Evolutionary conservation across 2,797 vertebrate genomes (phyloP).

Genomic region (Sylvia borin): DNA sequence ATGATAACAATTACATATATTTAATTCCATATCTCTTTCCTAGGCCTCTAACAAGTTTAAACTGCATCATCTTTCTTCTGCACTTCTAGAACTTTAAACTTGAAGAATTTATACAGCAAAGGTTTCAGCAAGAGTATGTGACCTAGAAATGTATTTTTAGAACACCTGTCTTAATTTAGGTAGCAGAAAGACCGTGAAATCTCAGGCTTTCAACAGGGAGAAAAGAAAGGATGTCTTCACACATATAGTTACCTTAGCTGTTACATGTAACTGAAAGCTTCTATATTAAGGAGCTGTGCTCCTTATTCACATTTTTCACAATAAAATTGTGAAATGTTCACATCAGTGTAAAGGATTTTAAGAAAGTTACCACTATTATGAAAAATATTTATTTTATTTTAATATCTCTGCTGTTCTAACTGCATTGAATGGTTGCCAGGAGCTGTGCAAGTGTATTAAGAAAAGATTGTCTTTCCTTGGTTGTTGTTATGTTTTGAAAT

Average conservation of each 20-base stretch:
- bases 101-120: not conserved
- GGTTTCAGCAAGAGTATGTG: not conserved
- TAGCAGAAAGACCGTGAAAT: not conserved
- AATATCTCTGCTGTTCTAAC: not conserved
- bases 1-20: not conserved
- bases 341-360: not conserved
- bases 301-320: not conserved
- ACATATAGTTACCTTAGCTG: not conserved
- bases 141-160: not conserved
- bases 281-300: not conserved
- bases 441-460: not conserved
- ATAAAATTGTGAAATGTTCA: not conserved
- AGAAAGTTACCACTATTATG: not conserved
- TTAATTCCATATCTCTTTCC: not conserved
- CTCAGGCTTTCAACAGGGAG: not conserved
- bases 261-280: not conserved
- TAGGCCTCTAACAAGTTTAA: not conserved
- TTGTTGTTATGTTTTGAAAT: not conserved
- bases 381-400: not conserved
- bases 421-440: not conserved
- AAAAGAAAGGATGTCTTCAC: not conserved
- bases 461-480: not conserved
- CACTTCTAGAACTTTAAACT: not conserved
- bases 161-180: not conserved
- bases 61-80: not conserved